phyloP scores from a whole-genome alignment of 2,888 invertebrate genomes.

The Stenotaenia linearis region DNA sequence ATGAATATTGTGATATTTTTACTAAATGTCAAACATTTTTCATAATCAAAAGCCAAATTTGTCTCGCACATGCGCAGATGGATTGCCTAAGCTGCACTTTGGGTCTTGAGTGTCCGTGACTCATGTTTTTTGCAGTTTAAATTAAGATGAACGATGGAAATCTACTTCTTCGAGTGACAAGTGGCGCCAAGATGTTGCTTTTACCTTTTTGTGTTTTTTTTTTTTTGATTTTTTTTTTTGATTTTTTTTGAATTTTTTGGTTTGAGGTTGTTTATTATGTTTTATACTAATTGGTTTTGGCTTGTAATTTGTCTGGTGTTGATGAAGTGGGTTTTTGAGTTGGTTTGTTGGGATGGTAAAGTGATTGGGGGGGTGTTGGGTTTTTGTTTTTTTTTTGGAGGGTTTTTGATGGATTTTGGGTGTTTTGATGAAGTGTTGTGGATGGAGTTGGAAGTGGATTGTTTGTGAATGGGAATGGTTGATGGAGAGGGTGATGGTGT shows the following conservation, averaged over 20 bases:
- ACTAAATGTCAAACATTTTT: constrained; percentile 8
- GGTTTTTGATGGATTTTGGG: too few species aligned
- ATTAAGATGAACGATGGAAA: constrained; percentile 16
- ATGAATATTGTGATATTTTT: constrained; percentile 28
- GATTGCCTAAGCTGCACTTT: background rate
- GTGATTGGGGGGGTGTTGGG: too few species aligned
- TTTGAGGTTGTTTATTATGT: background rate
- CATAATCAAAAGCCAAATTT: background rate
- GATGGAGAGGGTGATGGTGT: too few species aligned
- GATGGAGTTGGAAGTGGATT: too few species aligned
- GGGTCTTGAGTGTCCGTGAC: constrained; percentile 6
- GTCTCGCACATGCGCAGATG: background rate
- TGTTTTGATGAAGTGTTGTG: too few species aligned
- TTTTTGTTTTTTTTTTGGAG: too few species aligned
- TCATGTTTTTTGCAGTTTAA: background rate
- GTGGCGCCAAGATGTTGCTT: constrained; percentile 4
- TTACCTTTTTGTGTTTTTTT: background rate
- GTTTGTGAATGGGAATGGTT: too few species aligned
- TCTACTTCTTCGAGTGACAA: background rate
- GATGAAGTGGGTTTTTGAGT: too few species aligned
- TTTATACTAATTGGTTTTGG: background rate
- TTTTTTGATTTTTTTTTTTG: background rate
- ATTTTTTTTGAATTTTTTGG: background rate
- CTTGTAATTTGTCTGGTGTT: too few species aligned
- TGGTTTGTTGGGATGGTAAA: too few species aligned